Evolutionary conservation across 2,888 invertebrate genomes (phyloP).

Genomic region (Euplexia lucipara): DNA sequence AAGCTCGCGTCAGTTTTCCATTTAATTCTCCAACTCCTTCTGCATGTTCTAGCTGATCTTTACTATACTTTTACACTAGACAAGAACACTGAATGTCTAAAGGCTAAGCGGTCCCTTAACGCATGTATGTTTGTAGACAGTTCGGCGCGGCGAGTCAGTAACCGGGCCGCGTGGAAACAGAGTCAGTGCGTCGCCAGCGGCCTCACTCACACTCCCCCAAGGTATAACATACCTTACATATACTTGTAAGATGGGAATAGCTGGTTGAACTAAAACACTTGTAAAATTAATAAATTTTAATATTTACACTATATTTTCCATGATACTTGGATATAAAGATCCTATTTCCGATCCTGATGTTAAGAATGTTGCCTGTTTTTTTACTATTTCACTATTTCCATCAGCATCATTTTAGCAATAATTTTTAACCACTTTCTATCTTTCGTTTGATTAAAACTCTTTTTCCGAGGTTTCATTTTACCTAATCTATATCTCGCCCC

Average conservation of each 20-base stretch:
- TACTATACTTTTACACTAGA: slow-evolving; percentile 66
- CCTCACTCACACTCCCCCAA: slow-evolving; percentile 89
- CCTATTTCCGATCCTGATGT: background rate
- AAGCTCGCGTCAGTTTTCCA: slow-evolving; percentile 10
- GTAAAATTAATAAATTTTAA: too few relatives aligned
- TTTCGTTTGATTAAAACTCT: slow-evolving; percentile 13
- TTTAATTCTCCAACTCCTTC: slow-evolving; percentile 29
- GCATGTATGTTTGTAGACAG: slow-evolving; percentile 96
- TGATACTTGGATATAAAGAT: slow-evolving; percentile 5
- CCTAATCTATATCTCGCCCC: slow-evolving; percentile 1
- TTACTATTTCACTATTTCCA: slow-evolving; percentile 19
- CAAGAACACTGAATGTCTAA: slow-evolving; percentile 68
- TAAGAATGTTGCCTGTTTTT: slow-evolving; percentile 14
- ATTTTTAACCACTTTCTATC: slow-evolving; percentile 37
- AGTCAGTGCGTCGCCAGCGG: slow-evolving; percentile 96
- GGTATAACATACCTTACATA: slow-evolving; percentile 69
- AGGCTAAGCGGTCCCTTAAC: slow-evolving; percentile 90
- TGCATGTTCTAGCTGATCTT: slow-evolving; percentile 58
- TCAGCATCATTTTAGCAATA: slow-evolving; percentile 28
- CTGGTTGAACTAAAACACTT: slow-evolving; percentile 10
- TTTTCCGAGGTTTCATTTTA: slow-evolving; percentile 6
- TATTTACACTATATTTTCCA: background rate
- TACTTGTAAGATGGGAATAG: slow-evolving; percentile 15
- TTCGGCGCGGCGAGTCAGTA: slow-evolving; percentile 96
- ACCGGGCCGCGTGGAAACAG: slow-evolving; percentile 96